Evolutionary conservation across 1,140 invertebrate genomes (phyloP).

Genomic region (Hylaeus anthracinus): DNA sequence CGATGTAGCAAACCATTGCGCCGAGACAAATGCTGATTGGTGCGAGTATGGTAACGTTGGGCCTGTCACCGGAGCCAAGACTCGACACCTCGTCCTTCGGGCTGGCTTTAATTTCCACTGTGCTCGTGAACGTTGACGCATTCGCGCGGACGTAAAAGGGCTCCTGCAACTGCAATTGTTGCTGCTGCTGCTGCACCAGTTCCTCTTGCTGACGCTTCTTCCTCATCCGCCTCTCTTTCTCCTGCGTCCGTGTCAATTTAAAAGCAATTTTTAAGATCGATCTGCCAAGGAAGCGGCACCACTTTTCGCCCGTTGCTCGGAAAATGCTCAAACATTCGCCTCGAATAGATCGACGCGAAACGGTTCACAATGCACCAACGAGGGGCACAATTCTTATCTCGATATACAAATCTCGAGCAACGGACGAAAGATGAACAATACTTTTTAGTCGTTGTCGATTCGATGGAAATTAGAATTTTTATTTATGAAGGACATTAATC

Average conservation of each 20-base stretch:
- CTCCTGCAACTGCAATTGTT: constrained; percentile 87
- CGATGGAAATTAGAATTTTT: too few species aligned
- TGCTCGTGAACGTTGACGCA: constrained; percentile 87
- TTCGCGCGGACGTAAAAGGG: constrained; percentile 90
- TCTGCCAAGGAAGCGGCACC: neutral
- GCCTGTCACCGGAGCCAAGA: constrained; percentile 81
- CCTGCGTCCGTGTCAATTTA: constrained; percentile 65
- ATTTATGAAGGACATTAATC: too few species aligned
- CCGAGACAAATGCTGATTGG: constrained; percentile 88
- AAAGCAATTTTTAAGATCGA: constrained; percentile 30
- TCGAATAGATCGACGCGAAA: neutral
- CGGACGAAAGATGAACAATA: too few species aligned
- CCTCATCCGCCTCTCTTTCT: constrained; percentile 89
- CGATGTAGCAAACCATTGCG: constrained; percentile 91
- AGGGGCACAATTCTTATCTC: too few species aligned
- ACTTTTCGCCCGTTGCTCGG: neutral
- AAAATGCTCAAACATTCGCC: neutral
- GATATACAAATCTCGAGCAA: too few species aligned
- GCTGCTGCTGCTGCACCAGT: constrained; percentile 84
- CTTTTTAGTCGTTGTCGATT: too few species aligned
- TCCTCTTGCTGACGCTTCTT: constrained; percentile 89
- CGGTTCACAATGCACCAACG: too few species aligned
- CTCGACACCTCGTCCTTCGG: constrained; percentile 79
- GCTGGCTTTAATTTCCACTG: constrained; percentile 87
- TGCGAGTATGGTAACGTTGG: constrained; percentile 88